Evolutionary conservation across 1,140 invertebrate species (phyloP), one percentile per base, ranked within the genome.

Genomic region (Hesperophylax magnus): DNA sequence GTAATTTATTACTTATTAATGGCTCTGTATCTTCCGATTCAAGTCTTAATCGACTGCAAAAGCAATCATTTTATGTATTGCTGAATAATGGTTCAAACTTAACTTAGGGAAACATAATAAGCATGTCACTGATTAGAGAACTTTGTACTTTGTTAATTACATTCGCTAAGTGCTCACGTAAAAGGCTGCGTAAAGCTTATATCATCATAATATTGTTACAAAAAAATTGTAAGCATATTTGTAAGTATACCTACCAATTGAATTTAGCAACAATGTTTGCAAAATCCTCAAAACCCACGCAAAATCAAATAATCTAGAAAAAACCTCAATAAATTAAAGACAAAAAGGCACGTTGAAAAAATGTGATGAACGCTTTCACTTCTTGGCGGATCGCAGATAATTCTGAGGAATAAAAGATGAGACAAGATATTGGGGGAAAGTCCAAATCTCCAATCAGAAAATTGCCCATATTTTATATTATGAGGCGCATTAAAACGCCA

Each of bases 1-100:
- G 20, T 56, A 24, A 69, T 72, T 72, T 72, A 56, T 72, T 27
- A 56, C 69, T 72, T 53, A 72, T 54, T 39, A 27, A 24, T 24
- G 18, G 58, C 9, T 61, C 24, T 11, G 24, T 22, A 14, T 47
- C 34, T 34, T 34, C 34, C 34, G 34, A 7, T 34, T 34, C 34
- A 34, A 6, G 34, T 39, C 34, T 8, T 39, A 5, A 39, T 39
- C 34, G 34, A 39, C 34, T 2, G 34, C 34, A 47, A 47, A 47
- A 47, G 1, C 39, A 47, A 47, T 47, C 3, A 3, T 47, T 47
- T 11, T 47, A 47, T 47, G 39, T 47, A 8, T 47, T 47, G 11
- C 11, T 47, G 8, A 47, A 47, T 47, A 47, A 1, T 47, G 11
- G 39, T 14, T 14, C 1, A 47, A 47, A 47, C 9, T 3, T 14